Evolutionary conservation across 2,888 invertebrate species (phyloP).

Genomic region (Napeogenes sylphis): DNA sequence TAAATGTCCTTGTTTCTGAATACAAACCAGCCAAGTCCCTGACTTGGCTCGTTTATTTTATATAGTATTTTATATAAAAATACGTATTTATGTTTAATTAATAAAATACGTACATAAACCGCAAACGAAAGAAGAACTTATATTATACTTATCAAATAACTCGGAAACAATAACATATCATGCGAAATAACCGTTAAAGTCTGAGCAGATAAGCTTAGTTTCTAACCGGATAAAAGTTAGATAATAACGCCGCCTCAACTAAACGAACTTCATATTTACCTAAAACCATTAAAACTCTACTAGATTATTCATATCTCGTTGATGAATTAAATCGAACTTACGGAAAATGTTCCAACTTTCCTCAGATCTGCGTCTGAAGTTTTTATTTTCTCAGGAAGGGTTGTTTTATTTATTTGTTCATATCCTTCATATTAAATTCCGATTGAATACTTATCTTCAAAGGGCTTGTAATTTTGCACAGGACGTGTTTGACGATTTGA

Average conservation of each 20-base stretch:
- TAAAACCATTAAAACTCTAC: conserved; percentile 17
- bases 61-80: not conserved
- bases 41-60: no score
- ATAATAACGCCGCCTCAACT: conserved; percentile 26
- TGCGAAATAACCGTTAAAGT: conserved; percentile 25
- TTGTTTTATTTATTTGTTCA: conserved; percentile 4
- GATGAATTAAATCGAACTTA: not conserved
- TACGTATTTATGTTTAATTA: not conserved
- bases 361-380: not conserved
- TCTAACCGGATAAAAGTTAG: conserved; percentile 32
- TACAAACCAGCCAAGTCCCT: no score
- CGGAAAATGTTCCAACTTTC: not conserved
- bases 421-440: conserved; percentile 6
- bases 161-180: conserved; percentile 21
- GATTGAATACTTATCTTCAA: conserved; percentile 5
- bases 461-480: not conserved
- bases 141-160: not conserved
- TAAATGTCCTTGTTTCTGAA: no score
- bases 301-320: conserved; percentile 22
- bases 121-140: conserved; percentile 4
- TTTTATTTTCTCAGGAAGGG: not conserved
- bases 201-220: conserved; percentile 26
- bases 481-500: not conserved
- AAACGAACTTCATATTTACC: conserved; percentile 27
- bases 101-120: not conserved